Evolutionary conservation across 2,888 invertebrate genomes (phyloP).

Genomic region (Prionchulus punctatus): DNA sequence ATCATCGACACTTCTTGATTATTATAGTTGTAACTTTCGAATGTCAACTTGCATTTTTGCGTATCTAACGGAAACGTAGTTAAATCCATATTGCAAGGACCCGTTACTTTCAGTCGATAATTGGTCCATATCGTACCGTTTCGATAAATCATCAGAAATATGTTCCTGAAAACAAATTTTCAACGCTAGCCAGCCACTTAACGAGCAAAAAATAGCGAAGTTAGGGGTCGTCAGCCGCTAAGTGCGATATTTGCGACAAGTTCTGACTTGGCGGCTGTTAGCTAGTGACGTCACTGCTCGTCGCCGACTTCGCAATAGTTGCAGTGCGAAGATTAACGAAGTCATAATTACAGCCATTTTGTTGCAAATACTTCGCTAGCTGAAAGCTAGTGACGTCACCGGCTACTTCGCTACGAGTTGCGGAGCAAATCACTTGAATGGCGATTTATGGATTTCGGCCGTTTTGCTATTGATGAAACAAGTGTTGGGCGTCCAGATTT

Average conservation of each 20-base stretch:
- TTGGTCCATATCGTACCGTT: constrained; percentile 16
- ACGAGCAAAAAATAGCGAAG: no score
- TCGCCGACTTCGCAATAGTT: no score
- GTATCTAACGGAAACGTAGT: constrained; percentile 16
- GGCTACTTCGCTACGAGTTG: no score
- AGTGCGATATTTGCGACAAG: no score
- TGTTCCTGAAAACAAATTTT: neutral
- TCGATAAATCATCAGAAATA: neutral
- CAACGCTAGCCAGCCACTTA: no score
- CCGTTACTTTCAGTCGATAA: constrained; percentile 13
- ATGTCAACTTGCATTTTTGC: constrained; percentile 26
- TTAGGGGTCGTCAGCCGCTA: no score
- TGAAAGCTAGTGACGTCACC: no score
- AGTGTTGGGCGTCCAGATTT: constrained; percentile 31
- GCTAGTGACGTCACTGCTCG: no score
- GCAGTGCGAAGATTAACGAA: no score
- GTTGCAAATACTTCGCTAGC: no score
- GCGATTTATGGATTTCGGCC: constrained; percentile 24
- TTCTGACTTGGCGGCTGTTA: no score
- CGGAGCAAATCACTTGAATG: constrained; percentile 2
- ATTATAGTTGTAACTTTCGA: constrained; percentile 31
- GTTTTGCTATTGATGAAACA: constrained; percentile 30
- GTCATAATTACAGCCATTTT: no score
- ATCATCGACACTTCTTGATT: constrained; percentile 30
- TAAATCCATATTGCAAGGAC: constrained; percentile 28